Evolutionary conservation across 2,113 vertebrate species (phyloP).

Genomic region (Trematocara stigmaticum): DNA sequence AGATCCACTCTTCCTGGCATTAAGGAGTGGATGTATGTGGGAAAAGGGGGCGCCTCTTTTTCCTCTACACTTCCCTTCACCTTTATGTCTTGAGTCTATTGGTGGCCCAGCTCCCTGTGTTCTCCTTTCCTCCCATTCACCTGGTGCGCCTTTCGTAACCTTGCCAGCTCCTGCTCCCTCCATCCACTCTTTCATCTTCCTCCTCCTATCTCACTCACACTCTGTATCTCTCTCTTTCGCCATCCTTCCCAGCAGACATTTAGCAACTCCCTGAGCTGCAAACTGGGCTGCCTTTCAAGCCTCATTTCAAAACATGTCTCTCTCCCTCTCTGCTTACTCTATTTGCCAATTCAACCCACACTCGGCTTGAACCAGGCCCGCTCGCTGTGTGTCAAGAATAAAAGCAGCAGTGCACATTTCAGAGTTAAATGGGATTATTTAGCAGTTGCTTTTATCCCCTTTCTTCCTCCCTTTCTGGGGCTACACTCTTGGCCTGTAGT

Average conservation of each 20-base stretch:
- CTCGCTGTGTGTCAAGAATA: constrained; percentile 46
- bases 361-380: constrained; percentile 34
- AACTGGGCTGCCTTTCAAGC: constrained; percentile 62
- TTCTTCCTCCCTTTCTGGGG: constrained; percentile 23
- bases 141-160: constrained; percentile 15
- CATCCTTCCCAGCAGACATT: constrained; percentile 48
- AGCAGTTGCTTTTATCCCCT: constrained; percentile 37
- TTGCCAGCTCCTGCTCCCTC: constrained; percentile 25
- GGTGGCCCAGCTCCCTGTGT: not conserved
- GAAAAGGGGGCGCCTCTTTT: not conserved
- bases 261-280: constrained; percentile 54
- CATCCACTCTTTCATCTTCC: constrained; percentile 25
- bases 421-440: constrained; percentile 64
- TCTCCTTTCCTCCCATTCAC: not conserved
- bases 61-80: not conserved
- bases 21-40: not conserved
- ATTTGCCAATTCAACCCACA: constrained; percentile 56
- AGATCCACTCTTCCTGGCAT: not conserved
- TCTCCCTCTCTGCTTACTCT: constrained; percentile 37
- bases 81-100: not conserved
- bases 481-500: constrained; percentile 25
- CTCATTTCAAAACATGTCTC: constrained; percentile 59
- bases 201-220: not conserved
- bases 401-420: constrained; percentile 58
- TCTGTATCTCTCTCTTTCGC: not conserved